Base-by-base conservation (phyloP, 1,140 invertebrate species). In the Pissodes strobi region DNA sequence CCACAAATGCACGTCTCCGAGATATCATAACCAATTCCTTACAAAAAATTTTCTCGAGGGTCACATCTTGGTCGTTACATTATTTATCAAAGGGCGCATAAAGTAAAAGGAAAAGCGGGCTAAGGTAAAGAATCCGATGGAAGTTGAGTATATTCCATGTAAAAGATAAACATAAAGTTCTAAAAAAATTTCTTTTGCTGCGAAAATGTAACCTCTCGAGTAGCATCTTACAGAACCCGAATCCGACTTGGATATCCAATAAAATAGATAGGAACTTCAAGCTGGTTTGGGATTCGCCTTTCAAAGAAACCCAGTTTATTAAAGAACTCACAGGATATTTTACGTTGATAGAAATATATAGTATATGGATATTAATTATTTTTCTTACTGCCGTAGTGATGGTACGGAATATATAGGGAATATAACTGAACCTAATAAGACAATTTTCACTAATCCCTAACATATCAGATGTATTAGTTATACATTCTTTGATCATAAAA, bases 101-200 rank as follows among this genome's bases (percentile, higher is more conserved):
- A n/a, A 51, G 19, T n/a, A 51, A 51, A 51, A 19, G 18, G 30
- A 22, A 55, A 51, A 25, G 22, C 12, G 13, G 48, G 22, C 38
- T 6, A 39, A 55, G n/a, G 52, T 39, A 55, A 55, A 55, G 17
- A 22, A 55, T 17, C 37, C 52, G 45, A 46, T n/a, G 9, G 45
- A 21, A 46, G n/a, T 23, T 55, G 37, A 39, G 52, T 55, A 21
- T 55, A 38, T 39, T 30, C 30, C 21, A 55, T 55, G 52, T 38
- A 55, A 55, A 55, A 55, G 52, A 55, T 55, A 55, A 55, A 55
- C 52, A 55, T 39, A 22, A 55, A 55, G 39, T 22, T 13, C 37
- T 9, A 55, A 55, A 55, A 55, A 55, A 55, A 46, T 43, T 13
- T 38, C 52, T 23, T 13, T 39, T 5, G 37, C 27, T 9, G 49